A percentile compares a stretch with the other conserved stretches of the same genome.
These are phyloP conservation scores for Junco hyemalis DNA, from an alignment of 2,113 vertebrate species.

Conservation along the genomic window DNA sequence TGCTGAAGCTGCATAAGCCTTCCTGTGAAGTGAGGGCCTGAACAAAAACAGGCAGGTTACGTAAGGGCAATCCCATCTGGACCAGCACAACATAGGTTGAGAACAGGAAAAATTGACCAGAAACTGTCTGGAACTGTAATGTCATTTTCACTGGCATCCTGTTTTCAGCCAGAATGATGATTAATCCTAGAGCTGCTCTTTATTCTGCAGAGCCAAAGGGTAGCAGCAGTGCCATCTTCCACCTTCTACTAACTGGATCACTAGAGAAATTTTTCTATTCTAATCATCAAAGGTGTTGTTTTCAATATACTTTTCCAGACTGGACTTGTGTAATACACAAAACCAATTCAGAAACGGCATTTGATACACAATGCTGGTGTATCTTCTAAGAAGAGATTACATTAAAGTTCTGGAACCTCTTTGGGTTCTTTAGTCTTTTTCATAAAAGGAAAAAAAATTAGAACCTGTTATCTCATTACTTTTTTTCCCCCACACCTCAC, in stretches of 20 bases:
- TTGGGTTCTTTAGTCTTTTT: background rate
- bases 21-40: background rate
- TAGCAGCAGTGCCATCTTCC: background rate
- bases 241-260: background rate
- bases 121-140: background rate
- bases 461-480: background rate
- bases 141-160: background rate
- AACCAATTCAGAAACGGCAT: slow-evolving; percentile 4
- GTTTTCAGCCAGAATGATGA: background rate
- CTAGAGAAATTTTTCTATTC: background rate
- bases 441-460: background rate
- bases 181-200: background rate
- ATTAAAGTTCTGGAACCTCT: background rate
- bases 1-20: background rate
- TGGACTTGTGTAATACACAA: background rate
- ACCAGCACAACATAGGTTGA: background rate
- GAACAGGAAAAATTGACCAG: background rate
- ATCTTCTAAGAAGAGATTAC: background rate
- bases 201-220: background rate
- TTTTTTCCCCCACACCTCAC: background rate
- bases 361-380: background rate
- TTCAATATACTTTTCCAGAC: background rate
- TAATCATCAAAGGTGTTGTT: background rate
- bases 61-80: background rate
- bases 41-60: background rate